Conservation (phyloP, 1,140 invertebrate species). For the Adelges cooleyi region DNA sequence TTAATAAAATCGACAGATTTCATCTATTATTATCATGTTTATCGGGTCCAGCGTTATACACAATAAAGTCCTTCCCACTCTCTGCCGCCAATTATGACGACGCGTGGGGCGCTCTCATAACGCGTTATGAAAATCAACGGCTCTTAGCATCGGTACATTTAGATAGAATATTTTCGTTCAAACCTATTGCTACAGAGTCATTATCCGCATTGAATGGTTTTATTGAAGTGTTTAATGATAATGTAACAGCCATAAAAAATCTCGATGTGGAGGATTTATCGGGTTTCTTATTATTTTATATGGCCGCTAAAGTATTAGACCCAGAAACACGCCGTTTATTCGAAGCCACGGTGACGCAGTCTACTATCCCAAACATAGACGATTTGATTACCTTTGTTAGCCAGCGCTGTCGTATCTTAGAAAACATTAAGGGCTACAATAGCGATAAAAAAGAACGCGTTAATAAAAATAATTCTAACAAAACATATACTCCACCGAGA, state of each 20-base stretch:
- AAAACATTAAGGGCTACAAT: no score
- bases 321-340: background rate
- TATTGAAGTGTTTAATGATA: background rate
- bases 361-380: no score
- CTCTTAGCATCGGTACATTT: background rate
- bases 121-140: background rate
- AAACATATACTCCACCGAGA: no score
- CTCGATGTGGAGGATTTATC: background rate
- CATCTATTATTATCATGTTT: background rate
- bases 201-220: background rate
- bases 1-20: background rate
- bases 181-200: background rate
- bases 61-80: background rate
- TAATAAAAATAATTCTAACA: no score
- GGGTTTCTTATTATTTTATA: background rate
- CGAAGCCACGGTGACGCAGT: background rate
- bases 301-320: background rate
- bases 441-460: no score
- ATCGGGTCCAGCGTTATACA: background rate
- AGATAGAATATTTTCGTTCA: background rate
- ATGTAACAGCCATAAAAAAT: background rate
- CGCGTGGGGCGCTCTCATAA: background rate
- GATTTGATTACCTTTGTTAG: no score
- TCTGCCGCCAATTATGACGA: background rate
- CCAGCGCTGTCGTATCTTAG: no score